Conservation (phyloP, 2,888 invertebrate species). For the Conchocele bisecta region DNA sequence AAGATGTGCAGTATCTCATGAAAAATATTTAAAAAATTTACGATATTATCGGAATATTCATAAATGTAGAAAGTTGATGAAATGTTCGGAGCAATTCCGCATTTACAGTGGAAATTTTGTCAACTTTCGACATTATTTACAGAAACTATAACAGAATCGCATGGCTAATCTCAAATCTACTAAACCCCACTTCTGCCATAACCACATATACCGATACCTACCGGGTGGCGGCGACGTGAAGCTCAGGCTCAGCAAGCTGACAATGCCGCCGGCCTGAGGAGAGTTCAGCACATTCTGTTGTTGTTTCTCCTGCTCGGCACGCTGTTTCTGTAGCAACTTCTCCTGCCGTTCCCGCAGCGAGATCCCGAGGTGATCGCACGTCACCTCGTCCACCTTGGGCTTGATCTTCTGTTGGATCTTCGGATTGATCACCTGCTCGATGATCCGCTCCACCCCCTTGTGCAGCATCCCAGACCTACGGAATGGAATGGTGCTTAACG, state of each 20-base stretch:
- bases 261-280: constrained; percentile 45
- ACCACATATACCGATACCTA: no score
- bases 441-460: constrained; percentile 95
- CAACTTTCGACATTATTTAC: no score
- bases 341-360: constrained; percentile 83
- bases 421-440: constrained; percentile 97
- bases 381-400: constrained; percentile 94
- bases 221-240: constrained; percentile 60
- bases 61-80: no score
- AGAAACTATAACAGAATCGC: no score
- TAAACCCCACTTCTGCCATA: no score
- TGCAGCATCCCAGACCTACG: constrained; percentile 93
- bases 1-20: no score
- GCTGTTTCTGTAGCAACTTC: constrained; percentile 59
- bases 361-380: constrained; percentile 93
- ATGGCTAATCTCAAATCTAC: no score
- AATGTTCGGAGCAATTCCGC: no score
- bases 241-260: constrained; percentile 38
- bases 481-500: no score
- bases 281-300: constrained; percentile 62
- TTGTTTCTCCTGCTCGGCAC: constrained; percentile 61
- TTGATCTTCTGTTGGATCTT: constrained; percentile 93
- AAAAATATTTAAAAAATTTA: no score
- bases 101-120: no score
- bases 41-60: no score